phyloP scores from a whole-genome alignment of 1,140 invertebrate genomes.

The Drosophila tani region DNA sequence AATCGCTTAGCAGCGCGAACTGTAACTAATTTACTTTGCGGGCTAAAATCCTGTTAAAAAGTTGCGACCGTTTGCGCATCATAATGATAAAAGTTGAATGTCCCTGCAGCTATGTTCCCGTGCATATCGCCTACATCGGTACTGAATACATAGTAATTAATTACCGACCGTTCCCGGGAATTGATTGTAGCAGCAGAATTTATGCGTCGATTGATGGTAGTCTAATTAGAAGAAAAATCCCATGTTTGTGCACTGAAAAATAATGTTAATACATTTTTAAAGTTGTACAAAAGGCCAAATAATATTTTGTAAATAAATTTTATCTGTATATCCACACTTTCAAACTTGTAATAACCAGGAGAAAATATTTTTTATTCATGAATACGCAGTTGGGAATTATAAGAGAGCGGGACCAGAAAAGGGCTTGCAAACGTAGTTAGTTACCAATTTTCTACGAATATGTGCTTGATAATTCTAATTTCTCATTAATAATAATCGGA shows the following conservation, averaged over 20 bases:
- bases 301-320: no score
- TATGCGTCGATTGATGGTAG: slow-evolving; percentile 13
- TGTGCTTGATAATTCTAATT: no score
- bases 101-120: slow-evolving; percentile 39
- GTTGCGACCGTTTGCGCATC: slow-evolving; percentile 76
- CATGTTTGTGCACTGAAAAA: neutral
- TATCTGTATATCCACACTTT: no score
- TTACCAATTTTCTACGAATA: no score
- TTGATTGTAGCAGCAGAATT: slow-evolving; percentile 48
- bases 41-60: slow-evolving; percentile 52
- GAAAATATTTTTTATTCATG: no score
- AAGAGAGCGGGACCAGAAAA: no score
- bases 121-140: slow-evolving; percentile 10
- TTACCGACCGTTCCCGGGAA: slow-evolving; percentile 26
- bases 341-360: no score
- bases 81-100: slow-evolving; percentile 79
- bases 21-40: slow-evolving; percentile 72
- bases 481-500: no score
- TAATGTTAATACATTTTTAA: neutral
- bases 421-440: no score
- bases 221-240: slow-evolving; percentile 18
- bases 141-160: slow-evolving; percentile 31
- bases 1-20: slow-evolving; percentile 77
- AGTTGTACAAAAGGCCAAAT: neutral
- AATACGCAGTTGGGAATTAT: no score